A percentile compares a stretch with the other conserved stretches of the same genome.
These are phyloP conservation scores for Helicoverpa armigera DNA, from an alignment of 1,140 invertebrate genomes.

Conservation along the genomic window DNA sequence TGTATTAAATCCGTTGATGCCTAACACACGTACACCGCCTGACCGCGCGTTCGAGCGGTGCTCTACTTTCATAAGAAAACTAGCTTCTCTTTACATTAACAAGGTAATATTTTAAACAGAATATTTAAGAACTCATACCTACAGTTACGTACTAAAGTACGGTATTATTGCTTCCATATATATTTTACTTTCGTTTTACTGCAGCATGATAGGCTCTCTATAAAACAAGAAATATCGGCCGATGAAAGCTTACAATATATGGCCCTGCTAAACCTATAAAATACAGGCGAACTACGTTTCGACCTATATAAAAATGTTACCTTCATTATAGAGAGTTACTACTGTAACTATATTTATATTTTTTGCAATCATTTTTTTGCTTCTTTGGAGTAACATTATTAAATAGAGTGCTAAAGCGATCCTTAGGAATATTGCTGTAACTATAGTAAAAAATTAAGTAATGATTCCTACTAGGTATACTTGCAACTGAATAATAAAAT, in stretches of 20 bases:
- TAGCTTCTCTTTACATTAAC: not conserved
- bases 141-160: not conserved
- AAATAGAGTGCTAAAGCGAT: too few relatives aligned
- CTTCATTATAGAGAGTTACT: not conserved
- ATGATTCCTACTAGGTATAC: too few relatives aligned
- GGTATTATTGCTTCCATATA: conserved; percentile 27
- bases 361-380: not conserved
- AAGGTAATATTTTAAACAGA: not conserved
- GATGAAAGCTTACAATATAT: conserved; percentile 28
- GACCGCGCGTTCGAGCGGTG: too few relatives aligned
- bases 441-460: too few relatives aligned
- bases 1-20: too few relatives aligned
- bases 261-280: conserved; percentile 10
- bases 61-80: not conserved
- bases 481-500: too few relatives aligned
- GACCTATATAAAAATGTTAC: not conserved
- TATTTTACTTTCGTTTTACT: conserved; percentile 41
- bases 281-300: conserved; percentile 29
- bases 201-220: conserved; percentile 32
- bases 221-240: conserved; percentile 39
- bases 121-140: conserved; percentile 8
- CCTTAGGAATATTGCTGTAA: too few relatives aligned
- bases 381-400: too few relatives aligned
- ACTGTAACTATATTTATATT: not conserved
- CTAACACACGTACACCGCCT: too few relatives aligned